Evolutionary conservation across 2,797 vertebrate species (phyloP).

Genomic region (Spatula versicolor): DNA sequence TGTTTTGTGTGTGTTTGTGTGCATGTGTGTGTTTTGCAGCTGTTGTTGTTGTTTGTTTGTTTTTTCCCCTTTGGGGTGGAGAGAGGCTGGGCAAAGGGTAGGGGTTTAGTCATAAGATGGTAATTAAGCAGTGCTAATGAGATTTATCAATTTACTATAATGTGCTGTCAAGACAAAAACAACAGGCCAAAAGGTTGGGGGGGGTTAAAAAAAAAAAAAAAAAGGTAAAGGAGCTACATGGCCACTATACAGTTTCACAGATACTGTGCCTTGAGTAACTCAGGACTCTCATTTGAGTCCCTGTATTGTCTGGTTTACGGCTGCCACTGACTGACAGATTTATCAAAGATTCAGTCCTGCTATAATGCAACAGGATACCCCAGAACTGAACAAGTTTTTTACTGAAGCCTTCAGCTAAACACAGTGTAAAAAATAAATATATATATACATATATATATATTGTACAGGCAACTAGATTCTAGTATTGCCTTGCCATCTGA

Average conservation of each 20-base stretch:
- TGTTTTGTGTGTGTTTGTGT: neutral
- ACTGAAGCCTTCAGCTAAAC: neutral
- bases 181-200: neutral
- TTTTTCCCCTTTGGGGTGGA: neutral
- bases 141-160: neutral
- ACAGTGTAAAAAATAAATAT: neutral
- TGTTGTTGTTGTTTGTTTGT: neutral
- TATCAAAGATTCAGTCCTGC: neutral
- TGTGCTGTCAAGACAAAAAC: neutral
- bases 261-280: neutral
- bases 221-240: neutral
- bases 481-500: neutral
- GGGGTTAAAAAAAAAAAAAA: no score
- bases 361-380: neutral
- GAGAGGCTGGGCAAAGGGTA: neutral
- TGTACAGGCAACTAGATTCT: neutral
- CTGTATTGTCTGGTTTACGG: neutral
- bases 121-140: neutral
- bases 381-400: neutral
- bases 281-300: neutral
- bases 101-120: neutral
- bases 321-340: neutral
- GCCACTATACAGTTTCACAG: neutral
- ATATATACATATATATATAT: neutral
- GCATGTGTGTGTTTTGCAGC: neutral